Conservation (phyloP, 2,888 invertebrate species). For the Chorisops tibialis region DNA sequence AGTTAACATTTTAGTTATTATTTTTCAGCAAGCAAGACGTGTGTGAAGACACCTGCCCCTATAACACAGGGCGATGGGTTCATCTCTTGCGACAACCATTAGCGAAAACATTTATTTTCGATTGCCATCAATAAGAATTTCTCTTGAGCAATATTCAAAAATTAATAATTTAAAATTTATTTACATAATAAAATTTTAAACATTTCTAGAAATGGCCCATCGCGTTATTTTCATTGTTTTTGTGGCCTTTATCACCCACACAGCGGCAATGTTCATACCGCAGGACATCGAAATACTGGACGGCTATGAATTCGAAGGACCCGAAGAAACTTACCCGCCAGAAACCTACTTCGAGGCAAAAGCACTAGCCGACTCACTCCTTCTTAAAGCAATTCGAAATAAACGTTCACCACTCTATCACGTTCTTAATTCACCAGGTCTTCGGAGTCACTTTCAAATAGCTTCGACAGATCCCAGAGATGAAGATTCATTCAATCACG, state of each 20-base stretch:
- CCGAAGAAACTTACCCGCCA: conserved; percentile 41
- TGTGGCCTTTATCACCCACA: conserved; percentile 5
- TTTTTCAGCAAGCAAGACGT: too few relatives aligned
- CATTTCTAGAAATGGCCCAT: conserved; percentile 10
- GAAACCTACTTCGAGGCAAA: conserved; percentile 42
- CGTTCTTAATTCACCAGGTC: conserved; percentile 36
- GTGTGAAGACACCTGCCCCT: too few relatives aligned
- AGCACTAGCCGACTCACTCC: conserved; percentile 36
- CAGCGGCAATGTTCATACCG: conserved; percentile 39
- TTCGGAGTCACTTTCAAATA: conserved; percentile 36
- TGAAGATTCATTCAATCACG: not conserved
- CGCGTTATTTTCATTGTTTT: not conserved
- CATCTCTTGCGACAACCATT: too few relatives aligned
- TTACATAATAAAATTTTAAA: too few relatives aligned
- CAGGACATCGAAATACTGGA: conserved; percentile 45
- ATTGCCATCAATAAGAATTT: too few relatives aligned
- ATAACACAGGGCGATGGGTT: too few relatives aligned
- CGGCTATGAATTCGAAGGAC: conserved; percentile 42
- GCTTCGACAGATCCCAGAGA: not conserved
- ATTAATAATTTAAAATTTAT: too few relatives aligned
- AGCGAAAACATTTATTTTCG: too few relatives aligned
- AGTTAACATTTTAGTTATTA: too few relatives aligned
- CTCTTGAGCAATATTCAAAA: too few relatives aligned
- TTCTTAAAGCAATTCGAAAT: conserved; percentile 42
- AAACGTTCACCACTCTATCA: conserved; percentile 39